These are phyloP conservation scores for Paedocypris micromegethes DNA, from an alignment of 2,797 vertebrate species.

Conservation along the genomic window DNA sequence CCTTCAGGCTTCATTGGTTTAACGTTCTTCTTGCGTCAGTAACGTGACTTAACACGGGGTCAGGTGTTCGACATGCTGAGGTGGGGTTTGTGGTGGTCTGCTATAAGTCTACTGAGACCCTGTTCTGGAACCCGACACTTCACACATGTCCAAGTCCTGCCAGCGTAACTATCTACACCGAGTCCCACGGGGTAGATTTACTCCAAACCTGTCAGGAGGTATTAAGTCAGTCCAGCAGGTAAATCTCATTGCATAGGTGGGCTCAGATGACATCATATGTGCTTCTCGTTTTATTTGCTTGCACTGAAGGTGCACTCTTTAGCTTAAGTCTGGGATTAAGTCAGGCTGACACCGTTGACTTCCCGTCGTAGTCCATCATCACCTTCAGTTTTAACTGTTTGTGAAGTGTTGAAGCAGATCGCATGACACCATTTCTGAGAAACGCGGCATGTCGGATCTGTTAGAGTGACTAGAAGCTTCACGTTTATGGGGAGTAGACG, in stretches of 20 bases:
- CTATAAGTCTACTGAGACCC: conserved; percentile 24
- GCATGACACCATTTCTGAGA: neutral
- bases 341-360: neutral
- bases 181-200: conserved; percentile 37
- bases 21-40: conserved; percentile 21
- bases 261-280: conserved; percentile 33
- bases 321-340: neutral
- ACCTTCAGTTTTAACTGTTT: conserved; percentile 1
- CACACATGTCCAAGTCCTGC: conserved; percentile 21
- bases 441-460: no score
- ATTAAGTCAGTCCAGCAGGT: conserved; percentile 41
- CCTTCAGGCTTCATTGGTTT: conserved; percentile 16
- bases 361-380: conserved; percentile 5
- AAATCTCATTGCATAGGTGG: conserved; percentile 25
- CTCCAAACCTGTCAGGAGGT: conserved; percentile 32
- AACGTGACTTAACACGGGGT: conserved; percentile 23
- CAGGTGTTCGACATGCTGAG: conserved; percentile 26
- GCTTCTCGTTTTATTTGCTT: conserved; percentile 28
- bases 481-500: no score
- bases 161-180: conserved; percentile 28
- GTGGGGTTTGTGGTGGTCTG: conserved; percentile 21
- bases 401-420: conserved; percentile 5
- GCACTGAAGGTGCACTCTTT: conserved; percentile 1
- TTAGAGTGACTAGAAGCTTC: no score
- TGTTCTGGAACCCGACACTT: conserved; percentile 31